Evolutionary conservation across 2,113 vertebrate genomes (phyloP).

Genomic region (Herpetotheres cachinnans): DNA sequence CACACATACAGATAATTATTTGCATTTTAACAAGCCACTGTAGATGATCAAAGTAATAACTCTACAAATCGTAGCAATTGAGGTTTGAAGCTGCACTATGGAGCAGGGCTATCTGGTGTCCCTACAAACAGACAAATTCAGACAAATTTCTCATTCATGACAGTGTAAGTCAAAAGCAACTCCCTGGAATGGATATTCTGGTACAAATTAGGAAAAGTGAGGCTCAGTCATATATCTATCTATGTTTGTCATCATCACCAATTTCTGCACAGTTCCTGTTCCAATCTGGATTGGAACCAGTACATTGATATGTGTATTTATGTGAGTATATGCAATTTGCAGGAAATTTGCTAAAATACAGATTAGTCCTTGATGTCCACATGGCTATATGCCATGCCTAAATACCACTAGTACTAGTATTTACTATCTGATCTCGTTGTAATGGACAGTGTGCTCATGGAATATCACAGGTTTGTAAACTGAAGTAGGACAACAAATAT

Average conservation of each 20-base stretch:
- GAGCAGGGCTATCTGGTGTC: not conserved
- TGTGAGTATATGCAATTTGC: not conserved
- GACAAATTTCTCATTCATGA: not conserved
- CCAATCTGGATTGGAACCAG: not conserved
- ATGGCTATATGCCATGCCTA: not conserved
- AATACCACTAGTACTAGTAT: not conserved
- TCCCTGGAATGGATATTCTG: not conserved
- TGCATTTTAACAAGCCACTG: not conserved
- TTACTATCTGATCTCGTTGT: not conserved
- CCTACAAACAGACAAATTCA: not conserved
- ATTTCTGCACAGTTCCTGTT: not conserved
- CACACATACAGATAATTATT: not conserved
- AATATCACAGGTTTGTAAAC: not conserved
- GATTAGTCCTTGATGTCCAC: not conserved
- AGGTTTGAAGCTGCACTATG: not conserved
- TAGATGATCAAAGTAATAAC: not conserved
- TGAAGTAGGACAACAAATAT: not conserved
- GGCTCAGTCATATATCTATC: not conserved
- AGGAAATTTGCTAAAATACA: not conserved
- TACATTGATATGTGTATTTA: not conserved
- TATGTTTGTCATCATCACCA: not conserved
- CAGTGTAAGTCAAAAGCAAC: not conserved
- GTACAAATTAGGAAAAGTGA: not conserved
- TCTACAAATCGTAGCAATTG: not conserved
- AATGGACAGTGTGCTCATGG: not conserved